Percentiles rank a stretch among this genome's conserved stretches.
These are phyloP conservation scores for Drosophila miranda DNA, from an alignment of 1,140 invertebrate genomes.

Conservation along the genomic window DNA sequence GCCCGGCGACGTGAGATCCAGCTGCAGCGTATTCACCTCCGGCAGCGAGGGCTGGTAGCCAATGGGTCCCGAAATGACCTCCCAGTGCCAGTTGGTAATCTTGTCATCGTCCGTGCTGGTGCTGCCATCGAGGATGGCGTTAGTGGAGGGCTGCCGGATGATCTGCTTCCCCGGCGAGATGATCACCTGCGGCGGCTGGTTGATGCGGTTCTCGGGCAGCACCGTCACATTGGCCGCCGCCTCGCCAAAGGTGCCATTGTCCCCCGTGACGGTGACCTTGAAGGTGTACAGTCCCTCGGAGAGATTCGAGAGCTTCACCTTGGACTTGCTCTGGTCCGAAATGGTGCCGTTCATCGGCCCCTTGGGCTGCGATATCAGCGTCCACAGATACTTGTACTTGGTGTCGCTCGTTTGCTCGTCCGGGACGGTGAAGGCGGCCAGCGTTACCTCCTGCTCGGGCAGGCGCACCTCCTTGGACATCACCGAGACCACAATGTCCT, in stretches of 20 bases:
- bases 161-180: constrained; percentile 92
- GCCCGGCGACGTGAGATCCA: constrained; percentile 92
- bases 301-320: constrained; percentile 89
- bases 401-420: constrained; percentile 87
- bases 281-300: constrained; percentile 94
- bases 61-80: constrained; percentile 92
- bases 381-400: constrained; percentile 95
- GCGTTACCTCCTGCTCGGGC: constrained; percentile 89
- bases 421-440: constrained; percentile 91
- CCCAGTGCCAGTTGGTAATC: constrained; percentile 95
- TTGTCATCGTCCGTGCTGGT: constrained; percentile 90
- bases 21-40: constrained; percentile 91
- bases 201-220: constrained; percentile 91
- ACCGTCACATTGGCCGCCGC: constrained; percentile 96
- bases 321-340: constrained; percentile 92
- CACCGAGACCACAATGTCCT: constrained; percentile 89
- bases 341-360: constrained; percentile 89
- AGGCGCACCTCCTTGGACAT: constrained; percentile 88
- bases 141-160: constrained; percentile 94
- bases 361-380: constrained; percentile 90
- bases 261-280: constrained; percentile 90
- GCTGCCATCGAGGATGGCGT: constrained; percentile 93
- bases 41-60: constrained; percentile 91
- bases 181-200: constrained; percentile 92
- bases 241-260: constrained; percentile 89